phyloP scores from a whole-genome alignment of 2,113 vertebrate genomes.

The Atlantisia rogersi region DNA sequence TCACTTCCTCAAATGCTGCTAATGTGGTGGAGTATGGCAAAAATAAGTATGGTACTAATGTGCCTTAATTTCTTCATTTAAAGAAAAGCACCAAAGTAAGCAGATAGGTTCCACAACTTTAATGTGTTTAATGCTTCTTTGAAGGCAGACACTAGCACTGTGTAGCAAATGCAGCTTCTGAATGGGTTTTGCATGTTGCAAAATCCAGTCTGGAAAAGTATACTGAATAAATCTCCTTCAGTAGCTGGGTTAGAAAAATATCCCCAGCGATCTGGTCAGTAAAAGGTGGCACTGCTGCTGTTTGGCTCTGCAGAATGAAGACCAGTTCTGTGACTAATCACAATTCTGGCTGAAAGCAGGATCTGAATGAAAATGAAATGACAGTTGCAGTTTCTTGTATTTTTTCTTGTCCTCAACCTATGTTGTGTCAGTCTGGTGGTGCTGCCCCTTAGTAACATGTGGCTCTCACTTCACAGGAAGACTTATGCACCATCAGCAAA shows the following conservation, averaged over 20 bases:
- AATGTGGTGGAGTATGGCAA: not conserved
- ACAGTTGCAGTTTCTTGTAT: not conserved
- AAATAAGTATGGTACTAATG: not conserved
- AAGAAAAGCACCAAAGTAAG: not conserved
- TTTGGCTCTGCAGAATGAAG: not conserved
- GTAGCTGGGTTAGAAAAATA: not conserved
- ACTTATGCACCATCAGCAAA: not conserved
- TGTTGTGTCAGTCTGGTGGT: not conserved
- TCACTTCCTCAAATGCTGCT: not conserved
- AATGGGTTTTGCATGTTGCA: not conserved
- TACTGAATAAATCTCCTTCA: not conserved
- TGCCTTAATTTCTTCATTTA: not conserved
- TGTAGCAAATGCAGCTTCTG: constrained; percentile 1
- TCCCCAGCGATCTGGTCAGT: not conserved
- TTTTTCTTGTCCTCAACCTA: not conserved
- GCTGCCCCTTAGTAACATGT: not conserved
- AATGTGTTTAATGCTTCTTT: not conserved
- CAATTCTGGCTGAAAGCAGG: not conserved
- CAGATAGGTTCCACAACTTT: not conserved
- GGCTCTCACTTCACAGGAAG: not conserved
- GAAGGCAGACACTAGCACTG: not conserved
- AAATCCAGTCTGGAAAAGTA: not conserved
- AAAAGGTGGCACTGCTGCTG: not conserved
- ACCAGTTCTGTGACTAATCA: not conserved
- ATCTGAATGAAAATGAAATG: not conserved